Evolutionary conservation across 2,888 invertebrate genomes (phyloP), one percentile per base, ranked within the genome.

Genomic region (Parnassius apollo): DNA sequence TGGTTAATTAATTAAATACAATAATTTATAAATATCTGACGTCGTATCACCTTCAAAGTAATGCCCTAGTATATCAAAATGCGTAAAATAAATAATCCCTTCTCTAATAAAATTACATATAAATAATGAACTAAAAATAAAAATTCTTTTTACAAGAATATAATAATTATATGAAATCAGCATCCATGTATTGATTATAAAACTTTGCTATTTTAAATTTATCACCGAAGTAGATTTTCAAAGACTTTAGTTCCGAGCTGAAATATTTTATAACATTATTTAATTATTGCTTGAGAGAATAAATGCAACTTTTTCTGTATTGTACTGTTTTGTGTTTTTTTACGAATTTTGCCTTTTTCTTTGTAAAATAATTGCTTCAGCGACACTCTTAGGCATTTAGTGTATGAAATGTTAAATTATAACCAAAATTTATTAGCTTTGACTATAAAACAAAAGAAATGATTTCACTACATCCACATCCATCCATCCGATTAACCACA

Each of bases 101-200:
- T 85, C 82, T 80, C 81, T 86, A 86, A 74, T 79, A 80, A 82
- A 86, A 83, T 83, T 82, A 87, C 81, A 85, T 77, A 87, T 91
- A 90, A 90, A 90, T 89, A 88, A 79, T 80, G 76, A 83, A 82
- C 85, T 85, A 88, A 83, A 75, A 75, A 75, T 69, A 46, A 78
- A 77, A 78, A 82, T 77, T 82, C 80, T 89, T 89, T 90, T 83
- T 88, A 89, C 89, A 90, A 85, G 83, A 81, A 80, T 77, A 83
- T 78, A 81, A 75, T 54, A 45, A 48, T 12, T 49, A 48, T 12
- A 45, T 59, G 35, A 49, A 57, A 59, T 48, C 45, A 55, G 49
- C 44, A 57, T 54, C 13, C 10, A 13, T 54, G 7, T 50, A 42
- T 54, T 50, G 9, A 42, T 42, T 53, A 13, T 50, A 9, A 22